Conservation (phyloP, 2,113 vertebrate genomes). For the Aythya baeri region DNA sequence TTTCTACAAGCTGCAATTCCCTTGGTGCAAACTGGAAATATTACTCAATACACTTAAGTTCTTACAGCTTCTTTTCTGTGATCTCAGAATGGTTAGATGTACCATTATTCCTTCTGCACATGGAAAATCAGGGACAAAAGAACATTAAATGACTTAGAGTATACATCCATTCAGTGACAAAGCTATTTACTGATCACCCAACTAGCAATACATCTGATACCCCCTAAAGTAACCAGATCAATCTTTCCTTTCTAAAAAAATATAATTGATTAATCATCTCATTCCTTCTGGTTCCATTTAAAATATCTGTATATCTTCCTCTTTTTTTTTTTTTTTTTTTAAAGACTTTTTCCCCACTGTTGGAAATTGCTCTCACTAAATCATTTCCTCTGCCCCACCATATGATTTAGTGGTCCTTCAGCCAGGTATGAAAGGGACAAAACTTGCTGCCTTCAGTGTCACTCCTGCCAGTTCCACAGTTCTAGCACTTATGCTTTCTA, state of each 20-base stretch:
- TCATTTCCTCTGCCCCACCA: not conserved
- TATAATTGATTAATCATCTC: not conserved
- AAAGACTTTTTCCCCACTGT: not conserved
- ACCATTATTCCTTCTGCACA: not conserved
- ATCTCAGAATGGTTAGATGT: not conserved
- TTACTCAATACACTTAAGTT: not conserved
- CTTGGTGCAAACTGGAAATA: not conserved
- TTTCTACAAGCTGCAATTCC: not conserved
- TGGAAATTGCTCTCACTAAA: not conserved
- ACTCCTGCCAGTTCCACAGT: accelerated
- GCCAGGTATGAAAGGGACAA: not conserved
- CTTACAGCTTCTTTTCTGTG: not conserved
- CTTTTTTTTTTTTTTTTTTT: not conserved
- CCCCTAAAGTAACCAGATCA: not conserved
- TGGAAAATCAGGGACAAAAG: not conserved
- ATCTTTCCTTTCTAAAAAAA: not conserved
- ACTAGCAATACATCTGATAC: not conserved
- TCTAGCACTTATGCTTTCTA: not conserved
- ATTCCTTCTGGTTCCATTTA: not conserved
- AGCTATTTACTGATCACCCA: not conserved
- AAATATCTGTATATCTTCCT: not conserved
- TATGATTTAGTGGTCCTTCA: not conserved
- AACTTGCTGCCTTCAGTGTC: accelerated
- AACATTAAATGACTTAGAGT: not conserved
- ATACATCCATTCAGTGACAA: not conserved